Evolutionary conservation across 64 coral and sea anemone genomes (phyloP).

Genomic region (Dendronephthya gigantea): DNA sequence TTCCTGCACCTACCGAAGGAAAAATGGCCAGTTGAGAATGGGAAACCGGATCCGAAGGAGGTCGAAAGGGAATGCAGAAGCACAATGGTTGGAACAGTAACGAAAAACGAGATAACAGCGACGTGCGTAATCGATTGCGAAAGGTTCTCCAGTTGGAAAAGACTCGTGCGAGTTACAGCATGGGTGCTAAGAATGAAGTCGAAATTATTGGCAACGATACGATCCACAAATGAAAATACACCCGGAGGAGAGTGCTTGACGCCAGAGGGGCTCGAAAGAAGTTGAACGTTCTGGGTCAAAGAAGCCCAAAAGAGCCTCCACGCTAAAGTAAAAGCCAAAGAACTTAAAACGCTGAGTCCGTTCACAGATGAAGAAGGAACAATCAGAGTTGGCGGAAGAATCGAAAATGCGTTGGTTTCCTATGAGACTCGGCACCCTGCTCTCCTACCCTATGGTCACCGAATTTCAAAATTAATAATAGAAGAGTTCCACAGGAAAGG

Average conservation of each 20-base stretch:
- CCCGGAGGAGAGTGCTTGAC: background rate
- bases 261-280: background rate
- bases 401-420: background rate
- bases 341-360: background rate
- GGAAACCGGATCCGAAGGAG: too few relatives aligned
- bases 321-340: background rate
- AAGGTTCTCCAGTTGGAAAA: background rate
- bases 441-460: background rate
- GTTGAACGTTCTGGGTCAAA: background rate
- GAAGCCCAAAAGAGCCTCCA: background rate
- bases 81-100: background rate
- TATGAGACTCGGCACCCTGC: background rate
- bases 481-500: background rate
- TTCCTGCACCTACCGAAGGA: too few relatives aligned
- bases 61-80: too few relatives aligned
- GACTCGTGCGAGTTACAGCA: constrained; percentile 4
- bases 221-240: background rate
- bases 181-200: background rate
- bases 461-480: background rate
- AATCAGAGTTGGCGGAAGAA: constrained; percentile 11
- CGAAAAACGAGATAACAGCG: background rate
- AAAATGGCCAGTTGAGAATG: too few relatives aligned
- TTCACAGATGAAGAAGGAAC: background rate
- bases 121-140: background rate
- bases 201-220: background rate